Percentiles rank a stretch among this genome's conserved stretches.
Evolutionary conservation across 2,113 vertebrate genomes (phyloP).

Genomic region (Gymnocephalus cernua): DNA sequence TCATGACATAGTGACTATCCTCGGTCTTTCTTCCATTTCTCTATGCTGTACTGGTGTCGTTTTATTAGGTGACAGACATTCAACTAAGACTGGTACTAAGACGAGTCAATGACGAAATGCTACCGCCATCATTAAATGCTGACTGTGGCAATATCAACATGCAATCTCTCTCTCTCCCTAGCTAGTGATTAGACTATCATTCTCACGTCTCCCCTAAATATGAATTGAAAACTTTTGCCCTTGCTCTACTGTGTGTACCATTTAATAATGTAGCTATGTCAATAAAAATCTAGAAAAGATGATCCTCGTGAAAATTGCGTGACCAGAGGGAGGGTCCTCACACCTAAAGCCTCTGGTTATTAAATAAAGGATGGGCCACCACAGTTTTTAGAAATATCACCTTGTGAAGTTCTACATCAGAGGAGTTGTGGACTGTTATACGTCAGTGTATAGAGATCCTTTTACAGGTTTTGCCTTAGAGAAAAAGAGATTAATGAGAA

Average conservation of each 20-base stretch:
- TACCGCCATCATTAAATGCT: too few relatives aligned
- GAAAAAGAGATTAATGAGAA: constrained; percentile 66
- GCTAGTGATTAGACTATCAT: background rate
- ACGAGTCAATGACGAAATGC: too few relatives aligned
- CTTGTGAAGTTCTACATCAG: constrained; percentile 25
- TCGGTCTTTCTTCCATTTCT: background rate
- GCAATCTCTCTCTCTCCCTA: too few relatives aligned
- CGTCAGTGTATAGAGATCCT: constrained; percentile 14
- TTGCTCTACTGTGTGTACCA: background rate
- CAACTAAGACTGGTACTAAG: too few relatives aligned
- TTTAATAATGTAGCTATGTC: constrained; percentile 7
- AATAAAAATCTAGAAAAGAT: constrained; percentile 12
- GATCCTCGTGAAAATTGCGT: constrained; percentile 13
- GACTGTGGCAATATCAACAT: too few relatives aligned
- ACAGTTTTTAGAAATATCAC: constrained; percentile 13
- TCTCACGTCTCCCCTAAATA: background rate
- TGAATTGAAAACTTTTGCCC: background rate
- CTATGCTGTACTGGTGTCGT: background rate
- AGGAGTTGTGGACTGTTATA: constrained; percentile 15
- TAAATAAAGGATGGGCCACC: constrained; percentile 41
- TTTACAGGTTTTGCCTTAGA: constrained; percentile 30
- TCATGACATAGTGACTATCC: background rate
- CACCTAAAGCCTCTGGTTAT: constrained; percentile 19
- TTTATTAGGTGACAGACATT: background rate
- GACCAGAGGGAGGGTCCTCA: background rate